Evolutionary conservation across 2,113 vertebrate species (phyloP).

Genomic region (Glareola pratincola): DNA sequence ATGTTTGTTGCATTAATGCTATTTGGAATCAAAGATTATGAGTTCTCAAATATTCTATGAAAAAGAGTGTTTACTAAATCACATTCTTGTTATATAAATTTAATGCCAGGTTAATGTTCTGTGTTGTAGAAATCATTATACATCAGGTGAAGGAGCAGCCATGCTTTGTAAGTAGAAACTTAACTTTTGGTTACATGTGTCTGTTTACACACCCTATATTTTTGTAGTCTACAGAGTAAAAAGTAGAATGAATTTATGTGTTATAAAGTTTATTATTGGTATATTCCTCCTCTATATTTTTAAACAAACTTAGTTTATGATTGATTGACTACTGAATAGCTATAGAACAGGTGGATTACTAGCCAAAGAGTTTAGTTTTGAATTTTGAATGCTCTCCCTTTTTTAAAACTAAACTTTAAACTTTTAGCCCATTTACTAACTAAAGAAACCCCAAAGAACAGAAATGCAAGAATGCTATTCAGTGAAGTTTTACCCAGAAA

Average conservation of each 20-base stretch:
- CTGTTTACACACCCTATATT: not conserved
- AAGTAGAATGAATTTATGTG: not conserved
- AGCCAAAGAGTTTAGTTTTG: not conserved
- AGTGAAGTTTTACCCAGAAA: not conserved
- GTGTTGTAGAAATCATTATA: not conserved
- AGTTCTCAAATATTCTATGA: not conserved
- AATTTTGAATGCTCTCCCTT: not conserved
- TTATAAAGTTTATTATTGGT: not conserved
- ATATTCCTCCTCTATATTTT: not conserved
- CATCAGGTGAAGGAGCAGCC: not conserved
- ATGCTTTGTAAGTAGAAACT: not conserved
- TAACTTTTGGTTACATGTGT: not conserved
- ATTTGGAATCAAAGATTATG: not conserved
- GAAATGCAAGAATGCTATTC: not conserved
- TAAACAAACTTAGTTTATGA: not conserved
- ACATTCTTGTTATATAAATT: not conserved
- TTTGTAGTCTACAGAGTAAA: not conserved
- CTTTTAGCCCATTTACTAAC: not conserved
- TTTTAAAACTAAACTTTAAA: too few species aligned
- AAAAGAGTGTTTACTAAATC: not conserved
- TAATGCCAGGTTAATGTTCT: not conserved
- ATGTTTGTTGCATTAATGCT: not conserved
- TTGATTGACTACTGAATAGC: not conserved
- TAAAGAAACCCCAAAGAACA: not conserved
- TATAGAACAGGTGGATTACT: not conserved